phyloP scores from a whole-genome alignment of 2,888 invertebrate genomes.

The Subacronicta megacephala region DNA sequence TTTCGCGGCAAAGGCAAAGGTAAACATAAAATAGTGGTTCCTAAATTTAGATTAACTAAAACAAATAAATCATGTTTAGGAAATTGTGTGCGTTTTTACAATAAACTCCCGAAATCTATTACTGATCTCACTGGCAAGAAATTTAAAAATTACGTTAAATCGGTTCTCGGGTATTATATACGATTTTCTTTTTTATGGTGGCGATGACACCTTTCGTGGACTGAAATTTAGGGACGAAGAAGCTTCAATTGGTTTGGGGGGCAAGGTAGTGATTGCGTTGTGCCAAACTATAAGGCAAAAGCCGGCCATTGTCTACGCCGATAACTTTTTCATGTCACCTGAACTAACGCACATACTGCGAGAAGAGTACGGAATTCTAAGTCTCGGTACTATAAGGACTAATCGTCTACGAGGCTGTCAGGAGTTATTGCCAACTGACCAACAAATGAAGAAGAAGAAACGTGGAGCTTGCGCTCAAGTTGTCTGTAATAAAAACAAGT shows the following conservation, averaged over 20 bases:
- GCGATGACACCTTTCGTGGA: constrained; percentile 21
- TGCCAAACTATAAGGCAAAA: constrained; percentile 10
- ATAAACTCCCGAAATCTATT: no score
- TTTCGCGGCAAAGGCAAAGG: no score
- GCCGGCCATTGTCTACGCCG: constrained; percentile 20
- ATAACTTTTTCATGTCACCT: constrained; percentile 44
- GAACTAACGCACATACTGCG: constrained; percentile 33
- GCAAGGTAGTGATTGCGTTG: constrained; percentile 59
- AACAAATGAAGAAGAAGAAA: constrained; percentile 55
- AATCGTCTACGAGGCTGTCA: constrained; percentile 38
- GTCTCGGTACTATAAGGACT: neutral
- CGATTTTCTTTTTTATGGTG: constrained; percentile 56
- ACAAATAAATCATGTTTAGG: no score
- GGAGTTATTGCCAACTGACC: constrained; percentile 26
- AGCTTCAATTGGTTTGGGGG: constrained; percentile 18
- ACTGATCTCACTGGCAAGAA: no score
- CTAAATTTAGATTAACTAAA: no score
- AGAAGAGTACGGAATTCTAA: constrained; percentile 54
- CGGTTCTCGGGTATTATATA: constrained; percentile 64
- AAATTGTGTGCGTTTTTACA: no score
- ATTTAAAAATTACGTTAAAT: constrained; percentile 62
- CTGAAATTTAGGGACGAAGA: constrained; percentile 15
- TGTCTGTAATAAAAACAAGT: constrained; percentile 10
- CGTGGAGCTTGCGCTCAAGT: constrained; percentile 30
- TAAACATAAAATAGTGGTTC: no score